Evolutionary conservation across 2,797 vertebrate species (phyloP).

Genomic region (Euthynnus affinis): DNA sequence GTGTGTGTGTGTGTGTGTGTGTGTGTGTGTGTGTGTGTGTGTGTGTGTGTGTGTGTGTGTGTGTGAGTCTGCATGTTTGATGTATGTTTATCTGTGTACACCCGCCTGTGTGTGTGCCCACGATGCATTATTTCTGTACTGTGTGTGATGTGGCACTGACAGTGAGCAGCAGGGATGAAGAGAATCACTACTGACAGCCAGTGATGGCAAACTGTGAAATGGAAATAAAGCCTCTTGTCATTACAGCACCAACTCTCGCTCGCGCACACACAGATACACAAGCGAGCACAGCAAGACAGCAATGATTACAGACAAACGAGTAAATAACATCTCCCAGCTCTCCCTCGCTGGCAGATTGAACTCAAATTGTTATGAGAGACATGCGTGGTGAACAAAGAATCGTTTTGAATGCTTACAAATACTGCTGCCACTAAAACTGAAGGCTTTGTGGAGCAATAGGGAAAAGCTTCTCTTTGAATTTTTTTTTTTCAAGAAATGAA

Average conservation of each 20-base stretch:
- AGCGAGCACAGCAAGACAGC: conserved; percentile 69
- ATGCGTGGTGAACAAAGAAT: conserved; percentile 63
- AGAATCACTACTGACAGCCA: conserved; percentile 81
- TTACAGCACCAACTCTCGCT: conserved; percentile 71
- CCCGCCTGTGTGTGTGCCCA: conserved; percentile 24
- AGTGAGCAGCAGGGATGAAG: conserved; percentile 76
- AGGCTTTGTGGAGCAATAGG: conserved; percentile 50
- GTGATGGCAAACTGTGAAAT: conserved; percentile 83
- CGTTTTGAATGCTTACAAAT: conserved; percentile 74
- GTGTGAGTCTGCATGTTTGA: conserved; percentile 40
- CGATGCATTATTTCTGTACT: conserved; percentile 66
- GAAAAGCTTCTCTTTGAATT: conserved; percentile 54
- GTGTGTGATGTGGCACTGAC: conserved; percentile 65
- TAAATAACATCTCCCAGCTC: conserved; percentile 80
- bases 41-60: not conserved
- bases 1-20: not conserved
- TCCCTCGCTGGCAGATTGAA: conserved; percentile 73
- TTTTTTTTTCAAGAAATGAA: conserved; percentile 43
- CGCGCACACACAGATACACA: conserved; percentile 51
- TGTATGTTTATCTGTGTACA: conserved; percentile 60
- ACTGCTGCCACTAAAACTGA: conserved; percentile 65
- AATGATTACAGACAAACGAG: conserved; percentile 83
- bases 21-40: conserved; percentile 20
- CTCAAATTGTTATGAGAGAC: conserved; percentile 73
- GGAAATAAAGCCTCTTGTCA: conserved; percentile 84